Evolutionary conservation across 2,113 vertebrate genomes (phyloP).

Genomic region (Lontra canadensis): DNA sequence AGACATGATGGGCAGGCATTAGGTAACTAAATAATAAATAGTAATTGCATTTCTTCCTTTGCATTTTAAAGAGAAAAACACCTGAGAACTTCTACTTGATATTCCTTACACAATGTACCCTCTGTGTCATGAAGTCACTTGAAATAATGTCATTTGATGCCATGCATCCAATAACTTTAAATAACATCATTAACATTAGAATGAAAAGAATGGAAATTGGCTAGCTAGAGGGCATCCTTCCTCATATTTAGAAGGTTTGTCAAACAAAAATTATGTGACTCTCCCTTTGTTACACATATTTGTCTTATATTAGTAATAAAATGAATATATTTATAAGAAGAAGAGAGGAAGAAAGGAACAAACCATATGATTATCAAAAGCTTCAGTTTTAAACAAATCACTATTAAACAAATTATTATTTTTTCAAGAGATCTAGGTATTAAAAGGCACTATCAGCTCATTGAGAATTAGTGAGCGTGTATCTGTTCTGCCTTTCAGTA

Average conservation of each 20-base stretch:
- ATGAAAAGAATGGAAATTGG: slow-evolving; percentile 67
- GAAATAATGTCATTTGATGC: slow-evolving; percentile 73
- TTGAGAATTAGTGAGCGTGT: neutral
- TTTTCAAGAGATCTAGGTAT: slow-evolving; percentile 16
- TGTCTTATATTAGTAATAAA: slow-evolving; percentile 59
- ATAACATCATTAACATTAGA: slow-evolving; percentile 75
- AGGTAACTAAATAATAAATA: slow-evolving; percentile 78
- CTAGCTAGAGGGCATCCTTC: slow-evolving; percentile 53
- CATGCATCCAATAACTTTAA: slow-evolving; percentile 70
- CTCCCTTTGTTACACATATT: slow-evolving; percentile 65
- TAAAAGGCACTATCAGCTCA: neutral
- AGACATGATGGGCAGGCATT: slow-evolving; percentile 74
- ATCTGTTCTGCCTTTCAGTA: neutral
- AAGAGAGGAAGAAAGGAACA: neutral
- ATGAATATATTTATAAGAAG: slow-evolving; percentile 63
- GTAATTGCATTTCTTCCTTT: slow-evolving; percentile 73
- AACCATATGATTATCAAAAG: slow-evolving; percentile 36
- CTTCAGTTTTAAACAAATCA: slow-evolving; percentile 45
- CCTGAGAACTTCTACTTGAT: slow-evolving; percentile 70
- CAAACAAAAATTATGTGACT: slow-evolving; percentile 69
- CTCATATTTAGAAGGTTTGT: slow-evolving; percentile 36
- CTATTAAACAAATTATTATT: slow-evolving; percentile 8
- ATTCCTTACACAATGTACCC: slow-evolving; percentile 62
- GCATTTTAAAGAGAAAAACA: slow-evolving; percentile 69
- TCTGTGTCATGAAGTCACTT: slow-evolving; percentile 73